Conservation (phyloP, 2,113 vertebrate species). For the Cochlearius cochlearius region DNA sequence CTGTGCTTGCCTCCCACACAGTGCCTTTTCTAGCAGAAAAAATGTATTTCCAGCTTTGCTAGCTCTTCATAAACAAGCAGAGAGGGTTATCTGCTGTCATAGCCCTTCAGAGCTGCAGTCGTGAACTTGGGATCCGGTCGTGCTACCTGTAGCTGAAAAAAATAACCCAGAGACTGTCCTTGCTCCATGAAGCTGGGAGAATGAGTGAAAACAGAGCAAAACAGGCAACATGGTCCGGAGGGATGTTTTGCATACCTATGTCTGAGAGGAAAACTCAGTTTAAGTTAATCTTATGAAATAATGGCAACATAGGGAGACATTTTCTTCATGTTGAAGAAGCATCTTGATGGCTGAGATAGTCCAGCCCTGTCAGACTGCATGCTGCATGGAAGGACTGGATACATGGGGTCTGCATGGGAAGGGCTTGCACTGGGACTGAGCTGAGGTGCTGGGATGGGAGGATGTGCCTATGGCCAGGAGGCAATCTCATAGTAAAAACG, state of each 20-base stretch:
- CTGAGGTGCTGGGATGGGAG: background rate
- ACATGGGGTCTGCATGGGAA: background rate
- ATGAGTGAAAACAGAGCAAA: background rate
- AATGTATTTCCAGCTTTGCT: background rate
- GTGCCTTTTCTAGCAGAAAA: background rate
- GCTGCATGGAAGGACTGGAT: too few species aligned
- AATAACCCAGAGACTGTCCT: background rate
- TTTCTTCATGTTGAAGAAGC: background rate
- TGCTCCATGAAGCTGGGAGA: background rate
- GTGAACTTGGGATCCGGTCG: background rate
- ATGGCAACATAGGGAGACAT: background rate
- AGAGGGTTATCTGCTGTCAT: background rate
- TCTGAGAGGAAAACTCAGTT: background rate
- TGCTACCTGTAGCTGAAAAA: background rate
- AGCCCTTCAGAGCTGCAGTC: fast-evolving
- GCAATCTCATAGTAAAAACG: background rate
- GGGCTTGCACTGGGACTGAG: background rate
- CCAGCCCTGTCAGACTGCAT: background rate
- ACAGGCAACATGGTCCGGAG: background rate
- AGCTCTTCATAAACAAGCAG: background rate
- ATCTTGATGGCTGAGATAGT: background rate
- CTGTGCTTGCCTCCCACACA: fast-evolving
- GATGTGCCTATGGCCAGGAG: background rate
- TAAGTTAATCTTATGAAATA: background rate
- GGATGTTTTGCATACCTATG: background rate